These are phyloP conservation scores for Alosa sapidissima DNA, from an alignment of 2,797 vertebrate species.

Conservation along the genomic window DNA sequence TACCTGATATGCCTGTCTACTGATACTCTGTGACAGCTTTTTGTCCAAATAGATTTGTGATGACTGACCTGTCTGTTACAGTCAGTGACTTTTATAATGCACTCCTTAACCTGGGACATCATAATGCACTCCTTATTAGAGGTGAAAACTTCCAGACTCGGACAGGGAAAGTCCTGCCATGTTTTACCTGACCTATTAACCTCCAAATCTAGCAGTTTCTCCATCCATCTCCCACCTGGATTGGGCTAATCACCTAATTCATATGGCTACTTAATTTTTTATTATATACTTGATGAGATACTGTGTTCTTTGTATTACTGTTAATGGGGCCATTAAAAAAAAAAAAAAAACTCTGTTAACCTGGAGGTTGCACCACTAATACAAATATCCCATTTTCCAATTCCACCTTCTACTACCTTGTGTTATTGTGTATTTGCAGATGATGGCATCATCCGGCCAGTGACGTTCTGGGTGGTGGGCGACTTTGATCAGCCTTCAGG, in stretches of 20 bases:
- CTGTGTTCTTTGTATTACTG: neutral
- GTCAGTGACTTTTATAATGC: neutral
- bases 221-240: neutral
- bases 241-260: neutral
- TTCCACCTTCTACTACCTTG: neutral
- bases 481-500: constrained; percentile 93
- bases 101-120: neutral
- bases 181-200: neutral
- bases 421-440: constrained; percentile 71
- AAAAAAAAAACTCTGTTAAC: neutral
- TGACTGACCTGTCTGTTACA: neutral
- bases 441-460: constrained; percentile 90
- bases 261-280: neutral
- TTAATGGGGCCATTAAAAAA: neutral
- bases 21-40: neutral
- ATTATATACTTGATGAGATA: neutral
- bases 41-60: neutral
- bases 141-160: neutral
- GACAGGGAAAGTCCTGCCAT: neutral
- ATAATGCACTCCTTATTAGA: neutral
- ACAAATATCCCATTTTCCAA: neutral
- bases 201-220: neutral
- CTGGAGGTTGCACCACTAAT: too few species aligned
- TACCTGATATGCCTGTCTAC: neutral
- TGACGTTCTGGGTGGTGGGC: constrained; percentile 97